Conservation (phyloP, 2,797 vertebrate species). For the Synanceia verrucosa region DNA sequence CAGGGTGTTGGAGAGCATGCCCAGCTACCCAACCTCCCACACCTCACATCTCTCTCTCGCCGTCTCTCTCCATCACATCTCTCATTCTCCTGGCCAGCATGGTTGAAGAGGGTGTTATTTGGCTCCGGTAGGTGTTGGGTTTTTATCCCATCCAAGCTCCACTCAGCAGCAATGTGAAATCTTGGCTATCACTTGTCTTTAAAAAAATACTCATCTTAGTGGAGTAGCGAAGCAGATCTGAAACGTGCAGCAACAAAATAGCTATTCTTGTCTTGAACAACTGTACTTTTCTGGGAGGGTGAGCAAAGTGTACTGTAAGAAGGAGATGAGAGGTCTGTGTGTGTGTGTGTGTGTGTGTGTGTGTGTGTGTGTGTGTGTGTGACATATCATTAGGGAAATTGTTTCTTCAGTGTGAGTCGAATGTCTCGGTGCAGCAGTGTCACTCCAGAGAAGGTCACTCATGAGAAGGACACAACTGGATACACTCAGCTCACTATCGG, state of each 20-base stretch:
- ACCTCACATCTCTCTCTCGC: slow-evolving; percentile 27
- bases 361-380: not conserved
- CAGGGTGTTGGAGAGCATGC: slow-evolving; percentile 44
- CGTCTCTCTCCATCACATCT: slow-evolving; percentile 31
- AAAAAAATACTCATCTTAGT: slow-evolving; percentile 1
- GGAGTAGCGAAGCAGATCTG: slow-evolving; percentile 9
- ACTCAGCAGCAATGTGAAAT: slow-evolving; percentile 47
- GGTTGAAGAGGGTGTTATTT: slow-evolving; percentile 69
- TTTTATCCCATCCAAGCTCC: slow-evolving; percentile 54
- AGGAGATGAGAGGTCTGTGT: not conserved
- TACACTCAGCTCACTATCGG: slow-evolving; percentile 74
- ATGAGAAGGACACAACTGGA: slow-evolving; percentile 69
- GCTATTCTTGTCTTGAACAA: slow-evolving; percentile 48
- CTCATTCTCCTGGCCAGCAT: slow-evolving; percentile 24
- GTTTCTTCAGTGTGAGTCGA: slow-evolving; percentile 68
- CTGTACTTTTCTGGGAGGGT: not conserved
- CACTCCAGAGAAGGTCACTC: slow-evolving; percentile 75
- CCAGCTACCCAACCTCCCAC: slow-evolving; percentile 50
- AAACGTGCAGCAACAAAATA: slow-evolving; percentile 10
- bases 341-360: not conserved
- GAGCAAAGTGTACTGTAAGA: slow-evolving; percentile 13
- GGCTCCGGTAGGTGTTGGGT: slow-evolving; percentile 58
- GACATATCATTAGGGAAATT: slow-evolving; percentile 75
- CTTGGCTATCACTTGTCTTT: slow-evolving; percentile 22
- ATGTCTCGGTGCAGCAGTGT: slow-evolving; percentile 66